Base-by-base conservation (phyloP, 64 coral and sea anemone genomes). In the Cladopsammia gracilis region DNA sequence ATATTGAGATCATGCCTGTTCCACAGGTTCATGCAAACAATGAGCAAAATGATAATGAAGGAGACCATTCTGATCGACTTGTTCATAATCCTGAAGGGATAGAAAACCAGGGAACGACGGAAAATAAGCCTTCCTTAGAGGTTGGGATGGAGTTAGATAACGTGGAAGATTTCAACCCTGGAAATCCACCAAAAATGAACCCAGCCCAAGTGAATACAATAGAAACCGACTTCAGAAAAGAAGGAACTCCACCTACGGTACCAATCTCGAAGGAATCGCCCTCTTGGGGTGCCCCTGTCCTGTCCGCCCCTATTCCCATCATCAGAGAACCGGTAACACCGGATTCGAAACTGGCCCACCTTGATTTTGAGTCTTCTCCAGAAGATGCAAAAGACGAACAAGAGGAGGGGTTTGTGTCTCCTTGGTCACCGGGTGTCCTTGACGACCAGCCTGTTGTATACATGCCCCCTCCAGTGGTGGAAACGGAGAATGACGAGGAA, bases 401-500 rank as follows among this genome's bases (percentile, higher is more conserved):
- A 24, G 80, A 84, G n/a, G 62, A 64, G 15, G 18, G 80, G 50
- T 68, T 84, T 84, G 80, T 48, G 43, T 60, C 53, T 61, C 77
- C 56, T 20, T 84, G 80, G 80, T 84, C 80, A 20, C 80, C 80
- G 12, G 80, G 80, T 48, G 80, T 84, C 7, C 45, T 84, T 13
- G 80, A 84, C 45, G 80, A 84, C 19, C 80, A 68, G 62, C 80
- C 80, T 13, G 43, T 84, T 66, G 80, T 84, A 0, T 84, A 84
- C 61, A 66, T 67, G 60, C 80, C 80, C 44, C 80, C 80, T 50
- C 80, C 80, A 19, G 80, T 84, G 34, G 80, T 84, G 5, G 80
- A 84, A 84, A 84, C 80, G 10, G 80, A 84, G 62, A 67, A 64
- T 50, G 80, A 50, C 3, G 80, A 84, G 80, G 62, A 84, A 9